Percentiles rank a stretch among this genome's conserved stretches.
Evolutionary conservation across 2,113 vertebrate genomes (phyloP).

Genomic region (Cricetomys ansorgei): DNA sequence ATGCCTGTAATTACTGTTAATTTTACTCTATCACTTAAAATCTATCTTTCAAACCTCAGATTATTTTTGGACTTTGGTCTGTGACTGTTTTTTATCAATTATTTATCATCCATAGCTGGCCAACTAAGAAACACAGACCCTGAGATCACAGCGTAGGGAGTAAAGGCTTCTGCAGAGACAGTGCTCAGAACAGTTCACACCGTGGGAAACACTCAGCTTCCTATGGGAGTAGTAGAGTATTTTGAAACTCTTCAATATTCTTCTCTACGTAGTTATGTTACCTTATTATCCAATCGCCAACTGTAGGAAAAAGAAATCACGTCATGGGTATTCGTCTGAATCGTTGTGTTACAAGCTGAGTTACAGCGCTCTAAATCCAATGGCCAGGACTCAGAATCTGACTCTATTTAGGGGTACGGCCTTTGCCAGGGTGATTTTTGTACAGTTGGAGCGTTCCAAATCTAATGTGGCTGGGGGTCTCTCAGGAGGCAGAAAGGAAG

Average conservation of each 20-base stretch:
- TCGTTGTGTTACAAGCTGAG: not conserved
- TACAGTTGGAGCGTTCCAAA: not conserved
- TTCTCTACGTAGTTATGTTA: conserved; percentile 25
- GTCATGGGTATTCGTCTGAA: not conserved
- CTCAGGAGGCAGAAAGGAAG: not conserved
- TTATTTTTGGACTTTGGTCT: conserved; percentile 9
- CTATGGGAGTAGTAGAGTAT: not conserved
- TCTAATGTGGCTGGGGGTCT: not conserved
- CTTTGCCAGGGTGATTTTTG: not conserved
- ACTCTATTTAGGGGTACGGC: not conserved
- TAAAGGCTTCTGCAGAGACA: not conserved
- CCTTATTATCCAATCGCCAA: conserved; percentile 47
- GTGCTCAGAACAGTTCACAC: not conserved
- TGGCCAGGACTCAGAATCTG: not conserved
- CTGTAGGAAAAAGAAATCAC: conserved; percentile 1
- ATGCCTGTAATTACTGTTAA: not conserved
- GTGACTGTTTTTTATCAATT: conserved; percentile 35
- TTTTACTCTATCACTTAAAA: conserved; percentile 34
- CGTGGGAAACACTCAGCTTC: conserved; percentile 17
- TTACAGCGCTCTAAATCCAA: not conserved
- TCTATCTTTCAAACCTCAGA: conserved; percentile 14
- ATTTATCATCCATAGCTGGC: not conserved
- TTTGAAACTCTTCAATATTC: conserved; percentile 27
- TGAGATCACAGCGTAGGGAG: not conserved
- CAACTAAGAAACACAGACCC: conserved; percentile 15